Evolutionary conservation across 2,888 invertebrate genomes (phyloP).

Genomic region (Muscina levida): DNA sequence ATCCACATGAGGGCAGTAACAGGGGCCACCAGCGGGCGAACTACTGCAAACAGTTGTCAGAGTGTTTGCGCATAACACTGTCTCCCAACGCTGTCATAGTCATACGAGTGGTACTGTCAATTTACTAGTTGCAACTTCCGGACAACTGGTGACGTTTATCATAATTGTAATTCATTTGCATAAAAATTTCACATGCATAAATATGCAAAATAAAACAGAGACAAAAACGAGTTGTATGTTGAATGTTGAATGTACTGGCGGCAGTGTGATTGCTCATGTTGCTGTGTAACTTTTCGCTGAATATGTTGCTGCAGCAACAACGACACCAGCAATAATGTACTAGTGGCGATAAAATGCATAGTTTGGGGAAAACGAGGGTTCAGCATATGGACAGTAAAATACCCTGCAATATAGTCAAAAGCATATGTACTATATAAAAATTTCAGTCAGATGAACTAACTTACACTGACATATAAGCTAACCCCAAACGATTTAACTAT

Average conservation of each 20-base stretch:
- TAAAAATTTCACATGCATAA: conserved; percentile 46
- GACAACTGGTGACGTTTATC: conserved; percentile 78
- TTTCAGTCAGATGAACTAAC: too few relatives aligned
- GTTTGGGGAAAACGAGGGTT: too few relatives aligned
- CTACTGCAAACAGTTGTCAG: conserved; percentile 17
- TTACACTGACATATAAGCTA: too few relatives aligned
- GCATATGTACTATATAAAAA: too few relatives aligned
- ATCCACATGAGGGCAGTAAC: conserved; percentile 13
- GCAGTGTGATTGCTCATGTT: conserved; percentile 8
- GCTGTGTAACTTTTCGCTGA: neutral
- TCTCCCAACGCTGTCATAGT: conserved; percentile 49
- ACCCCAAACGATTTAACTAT: too few relatives aligned
- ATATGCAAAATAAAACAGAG: conserved; percentile 37
- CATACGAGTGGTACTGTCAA: conserved; percentile 67
- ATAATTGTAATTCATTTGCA: conserved; percentile 77
- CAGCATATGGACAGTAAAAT: too few relatives aligned
- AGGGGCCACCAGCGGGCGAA: neutral
- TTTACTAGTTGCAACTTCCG: conserved; percentile 74
- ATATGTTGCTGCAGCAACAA: conserved; percentile 1
- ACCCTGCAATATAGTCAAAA: too few relatives aligned
- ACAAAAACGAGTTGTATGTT: conserved; percentile 15
- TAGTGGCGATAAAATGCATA: too few relatives aligned
- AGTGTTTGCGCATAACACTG: conserved; percentile 56
- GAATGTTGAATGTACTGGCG: conserved; percentile 26
- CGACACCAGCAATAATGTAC: conserved; percentile 24